Conservation (phyloP, 92 coral and sea anemone genomes). For the Epizoanthus rinbou region DNA sequence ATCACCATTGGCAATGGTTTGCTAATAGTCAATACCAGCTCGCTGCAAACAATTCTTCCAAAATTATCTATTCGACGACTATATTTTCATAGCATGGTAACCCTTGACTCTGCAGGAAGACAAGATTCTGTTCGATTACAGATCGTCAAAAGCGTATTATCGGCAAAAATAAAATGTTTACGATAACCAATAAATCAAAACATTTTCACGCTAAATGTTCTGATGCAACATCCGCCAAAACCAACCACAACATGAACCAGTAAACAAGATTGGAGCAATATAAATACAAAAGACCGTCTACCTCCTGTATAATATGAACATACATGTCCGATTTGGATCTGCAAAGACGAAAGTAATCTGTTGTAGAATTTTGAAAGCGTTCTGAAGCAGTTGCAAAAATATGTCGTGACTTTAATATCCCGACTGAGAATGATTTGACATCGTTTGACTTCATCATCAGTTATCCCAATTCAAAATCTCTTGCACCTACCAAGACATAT, state of each 20-base stretch:
- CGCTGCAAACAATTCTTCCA: no score
- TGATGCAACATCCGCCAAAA: constrained; percentile 39
- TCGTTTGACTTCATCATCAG: neutral
- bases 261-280: neutral
- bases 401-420: constrained; percentile 11
- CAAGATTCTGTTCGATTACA: no score
- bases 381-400: neutral
- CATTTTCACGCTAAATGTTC: constrained; percentile 8
- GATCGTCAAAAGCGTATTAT: no score
- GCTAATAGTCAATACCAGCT: no score
- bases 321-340: neutral
- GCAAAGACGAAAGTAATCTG: neutral
- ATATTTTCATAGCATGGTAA: no score
- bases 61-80: no score
- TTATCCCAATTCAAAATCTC: neutral
- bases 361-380: neutral
- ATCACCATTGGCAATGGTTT: no score
- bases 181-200: neutral
- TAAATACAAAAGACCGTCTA: neutral
- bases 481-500: neutral
- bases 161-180: no score
- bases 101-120: no score
- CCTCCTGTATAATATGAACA: neutral
- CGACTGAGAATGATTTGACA: neutral
- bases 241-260: neutral